These are phyloP conservation scores for Thunnus thynnus DNA, from an alignment of 2,113 vertebrate genomes.

Conservation along the genomic window DNA sequence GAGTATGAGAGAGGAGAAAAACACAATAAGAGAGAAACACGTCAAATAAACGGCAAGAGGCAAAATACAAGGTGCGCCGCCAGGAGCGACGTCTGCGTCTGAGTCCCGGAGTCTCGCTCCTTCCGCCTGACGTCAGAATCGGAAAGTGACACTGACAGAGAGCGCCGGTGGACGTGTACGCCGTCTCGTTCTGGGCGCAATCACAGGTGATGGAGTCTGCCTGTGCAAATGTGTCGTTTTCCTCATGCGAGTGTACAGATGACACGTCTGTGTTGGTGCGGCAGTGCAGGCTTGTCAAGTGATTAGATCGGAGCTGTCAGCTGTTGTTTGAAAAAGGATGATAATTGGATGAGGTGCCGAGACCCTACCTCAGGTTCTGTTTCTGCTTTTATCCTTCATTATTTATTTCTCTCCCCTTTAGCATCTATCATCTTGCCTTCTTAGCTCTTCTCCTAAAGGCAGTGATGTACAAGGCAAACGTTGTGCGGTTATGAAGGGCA, in stretches of 20 bases:
- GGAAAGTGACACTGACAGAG: constrained; percentile 21
- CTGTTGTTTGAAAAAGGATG: constrained; percentile 42
- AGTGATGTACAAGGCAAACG: constrained; percentile 1
- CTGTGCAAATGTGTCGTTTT: constrained; percentile 41
- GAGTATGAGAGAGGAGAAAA: constrained; percentile 38
- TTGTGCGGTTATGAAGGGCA: constrained; percentile 15
- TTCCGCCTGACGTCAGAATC: constrained; percentile 2
- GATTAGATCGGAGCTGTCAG: constrained; percentile 57
- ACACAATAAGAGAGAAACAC: constrained; percentile 47
- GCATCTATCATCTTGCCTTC: constrained; percentile 19
- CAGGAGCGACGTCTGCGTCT: constrained; percentile 32
- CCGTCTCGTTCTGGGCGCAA: constrained; percentile 2
- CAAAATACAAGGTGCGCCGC: constrained; percentile 48
- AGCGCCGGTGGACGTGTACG: neutral
- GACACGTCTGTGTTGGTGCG: constrained; percentile 22
- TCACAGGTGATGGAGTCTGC: constrained; percentile 33
- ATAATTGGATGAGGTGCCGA: constrained; percentile 64
- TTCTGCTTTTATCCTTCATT: constrained; percentile 48
- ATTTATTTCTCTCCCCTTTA: constrained; percentile 45
- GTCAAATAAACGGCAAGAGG: constrained; percentile 45
- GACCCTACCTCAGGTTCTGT: constrained; percentile 43
- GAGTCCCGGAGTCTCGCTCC: neutral
- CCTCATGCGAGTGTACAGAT: constrained; percentile 19
- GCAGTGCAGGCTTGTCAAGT: constrained; percentile 30
- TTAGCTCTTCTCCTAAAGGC: neutral